A percentile compares a stretch with the other conserved stretches of the same genome.
These are phyloP conservation scores for Creontiades dilutus DNA, from an alignment of 2,888 invertebrate genomes.

Conservation along the genomic window DNA sequence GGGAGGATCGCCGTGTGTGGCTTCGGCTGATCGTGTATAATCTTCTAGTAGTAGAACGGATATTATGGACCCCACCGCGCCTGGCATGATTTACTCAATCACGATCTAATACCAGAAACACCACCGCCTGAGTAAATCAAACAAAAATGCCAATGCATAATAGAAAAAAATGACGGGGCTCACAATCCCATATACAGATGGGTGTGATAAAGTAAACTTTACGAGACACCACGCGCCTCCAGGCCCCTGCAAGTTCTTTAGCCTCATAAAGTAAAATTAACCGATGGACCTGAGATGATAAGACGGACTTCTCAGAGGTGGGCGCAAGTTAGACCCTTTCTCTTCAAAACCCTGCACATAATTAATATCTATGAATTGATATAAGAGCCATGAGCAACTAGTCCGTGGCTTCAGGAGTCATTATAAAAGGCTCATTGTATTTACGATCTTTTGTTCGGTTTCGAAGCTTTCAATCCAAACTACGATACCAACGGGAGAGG, in stretches of 20 bases:
- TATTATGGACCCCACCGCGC: conserved; percentile 63
- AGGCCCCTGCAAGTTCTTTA: conserved; percentile 69
- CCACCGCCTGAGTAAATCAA: conserved; percentile 68
- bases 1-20: conserved; percentile 63
- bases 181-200: conserved; percentile 71
- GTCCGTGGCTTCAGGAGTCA: conserved; percentile 65
- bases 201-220: conserved; percentile 71
- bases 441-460: conserved; percentile 67
- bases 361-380: conserved; percentile 71
- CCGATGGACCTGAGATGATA: conserved; percentile 70
- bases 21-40: conserved; percentile 63
- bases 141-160: conserved; percentile 71
- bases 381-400: conserved; percentile 67
- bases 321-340: conserved; percentile 69
- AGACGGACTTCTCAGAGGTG: conserved; percentile 71
- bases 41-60: conserved; percentile 70
- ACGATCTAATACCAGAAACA: conserved; percentile 70
- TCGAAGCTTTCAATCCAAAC: conserved; percentile 61
- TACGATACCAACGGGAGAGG: conserved; percentile 18
- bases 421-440: conserved; percentile 65
- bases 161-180: conserved; percentile 66
- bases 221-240: conserved; percentile 70
- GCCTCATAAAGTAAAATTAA: conserved; percentile 71
- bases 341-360: conserved; percentile 67
- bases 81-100: conserved; percentile 70